Evolutionary conservation across 2,113 vertebrate species (phyloP).

Genomic region (Suricata suricatta): DNA sequence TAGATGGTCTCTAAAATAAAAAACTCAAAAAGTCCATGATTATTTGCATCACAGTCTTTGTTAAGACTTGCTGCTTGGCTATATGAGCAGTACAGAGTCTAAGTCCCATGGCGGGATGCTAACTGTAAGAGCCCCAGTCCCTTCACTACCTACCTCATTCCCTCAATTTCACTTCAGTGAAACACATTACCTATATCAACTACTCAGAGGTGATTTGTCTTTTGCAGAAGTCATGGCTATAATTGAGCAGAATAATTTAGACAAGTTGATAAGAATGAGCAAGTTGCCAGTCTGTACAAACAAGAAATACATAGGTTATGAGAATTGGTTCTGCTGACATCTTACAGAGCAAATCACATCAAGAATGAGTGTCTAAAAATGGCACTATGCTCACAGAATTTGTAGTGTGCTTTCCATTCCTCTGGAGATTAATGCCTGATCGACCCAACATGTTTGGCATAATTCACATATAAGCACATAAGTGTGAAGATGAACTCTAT

Average conservation of each 20-base stretch:
- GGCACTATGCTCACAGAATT: neutral
- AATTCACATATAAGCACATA: neutral
- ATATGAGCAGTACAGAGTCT: neutral
- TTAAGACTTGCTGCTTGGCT: neutral
- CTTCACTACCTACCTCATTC: neutral
- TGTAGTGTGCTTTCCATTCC: neutral
- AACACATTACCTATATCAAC: neutral
- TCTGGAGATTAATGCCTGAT: neutral
- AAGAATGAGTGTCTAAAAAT: neutral
- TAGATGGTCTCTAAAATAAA: neutral
- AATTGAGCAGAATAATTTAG: neutral
- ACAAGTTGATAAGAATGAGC: neutral
- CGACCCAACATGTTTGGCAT: neutral
- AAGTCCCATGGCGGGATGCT: neutral
- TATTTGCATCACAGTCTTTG: neutral
- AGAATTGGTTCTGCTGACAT: neutral
- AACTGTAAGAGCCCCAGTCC: neutral
- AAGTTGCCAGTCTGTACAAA: neutral
- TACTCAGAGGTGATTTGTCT: neutral
- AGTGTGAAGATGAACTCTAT: neutral
- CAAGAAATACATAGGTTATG: neutral
- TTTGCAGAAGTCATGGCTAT: neutral
- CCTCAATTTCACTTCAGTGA: neutral
- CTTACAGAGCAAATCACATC: neutral
- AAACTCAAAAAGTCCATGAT: neutral